Conservation (phyloP, 1,140 invertebrate genomes). For the Brachionus rubens region DNA sequence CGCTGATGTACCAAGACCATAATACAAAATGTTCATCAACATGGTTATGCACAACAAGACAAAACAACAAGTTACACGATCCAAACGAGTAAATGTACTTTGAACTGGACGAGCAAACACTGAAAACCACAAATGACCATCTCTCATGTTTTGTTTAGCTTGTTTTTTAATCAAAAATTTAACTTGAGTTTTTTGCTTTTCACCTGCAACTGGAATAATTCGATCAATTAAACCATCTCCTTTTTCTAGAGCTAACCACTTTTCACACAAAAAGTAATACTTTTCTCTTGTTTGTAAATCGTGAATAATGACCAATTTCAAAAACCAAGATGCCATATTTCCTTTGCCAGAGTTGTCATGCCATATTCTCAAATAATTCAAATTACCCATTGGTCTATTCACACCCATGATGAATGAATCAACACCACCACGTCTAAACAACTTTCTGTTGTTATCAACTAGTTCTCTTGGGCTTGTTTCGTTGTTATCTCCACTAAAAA, state of each 20-base stretch:
- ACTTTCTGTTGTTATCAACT: slow-evolving; percentile 45
- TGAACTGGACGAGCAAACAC: slow-evolving; percentile 23
- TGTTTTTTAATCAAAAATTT: slow-evolving; percentile 14
- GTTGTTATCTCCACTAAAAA: slow-evolving; percentile 37
- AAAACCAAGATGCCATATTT: slow-evolving; percentile 64
- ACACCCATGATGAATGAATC: slow-evolving; percentile 64
- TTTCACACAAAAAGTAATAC: slow-evolving; percentile 60
- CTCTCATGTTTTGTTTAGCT: slow-evolving; percentile 30
- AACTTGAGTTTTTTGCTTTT: slow-evolving; percentile 23
- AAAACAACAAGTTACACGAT: slow-evolving; percentile 39
- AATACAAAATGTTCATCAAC: slow-evolving; percentile 45
- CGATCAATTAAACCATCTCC: slow-evolving; percentile 60
- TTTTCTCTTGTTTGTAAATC: slow-evolving; percentile 64
- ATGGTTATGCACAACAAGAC: slow-evolving; percentile 19
- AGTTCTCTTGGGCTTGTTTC: slow-evolving; percentile 39
- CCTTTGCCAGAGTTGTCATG: slow-evolving; percentile 66
- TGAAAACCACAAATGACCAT: slow-evolving; percentile 37
- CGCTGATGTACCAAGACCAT: neutral
- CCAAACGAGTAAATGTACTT: slow-evolving; percentile 37
- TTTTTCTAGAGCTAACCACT: slow-evolving; percentile 59
- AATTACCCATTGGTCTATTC: slow-evolving; percentile 61
- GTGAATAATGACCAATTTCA: slow-evolving; percentile 62
- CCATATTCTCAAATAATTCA: slow-evolving; percentile 64
- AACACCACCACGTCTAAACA: slow-evolving; percentile 55
- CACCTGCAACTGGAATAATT: slow-evolving; percentile 50